phyloP scores from a whole-genome alignment of 1,140 invertebrate genomes.

The Hirudo medicinalis region DNA sequence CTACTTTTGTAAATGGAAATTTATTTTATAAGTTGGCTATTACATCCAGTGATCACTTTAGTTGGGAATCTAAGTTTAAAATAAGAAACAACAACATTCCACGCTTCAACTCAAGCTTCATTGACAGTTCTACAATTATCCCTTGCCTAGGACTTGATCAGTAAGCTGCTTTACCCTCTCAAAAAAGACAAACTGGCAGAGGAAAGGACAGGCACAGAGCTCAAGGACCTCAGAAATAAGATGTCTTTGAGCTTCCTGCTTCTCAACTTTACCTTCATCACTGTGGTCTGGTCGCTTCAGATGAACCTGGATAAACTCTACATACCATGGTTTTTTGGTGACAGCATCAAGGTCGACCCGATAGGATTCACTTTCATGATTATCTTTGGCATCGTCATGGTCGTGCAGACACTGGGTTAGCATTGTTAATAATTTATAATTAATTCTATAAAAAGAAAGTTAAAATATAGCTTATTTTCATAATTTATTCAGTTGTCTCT shows the following conservation, averaged over 20 bases:
- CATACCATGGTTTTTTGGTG: constrained; percentile 13
- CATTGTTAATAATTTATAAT: not conserved
- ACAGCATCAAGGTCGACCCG: constrained; percentile 32
- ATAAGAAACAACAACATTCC: too few relatives aligned
- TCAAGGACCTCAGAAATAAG: constrained; percentile 81
- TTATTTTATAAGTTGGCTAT: too few relatives aligned
- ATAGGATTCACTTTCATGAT: constrained; percentile 43
- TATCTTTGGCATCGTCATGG: constrained; percentile 42
- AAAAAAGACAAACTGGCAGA: constrained; percentile 80
- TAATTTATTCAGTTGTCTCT: too few relatives aligned
- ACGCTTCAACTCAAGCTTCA: too few relatives aligned
- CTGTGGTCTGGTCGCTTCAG: constrained; percentile 82
- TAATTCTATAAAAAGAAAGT: too few relatives aligned
- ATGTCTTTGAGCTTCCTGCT: constrained; percentile 93
- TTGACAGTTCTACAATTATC: not conserved
- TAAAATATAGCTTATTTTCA: too few relatives aligned
- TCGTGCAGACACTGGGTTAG: constrained; percentile 40
- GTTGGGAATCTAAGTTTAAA: too few relatives aligned
- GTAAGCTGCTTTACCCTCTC: constrained; percentile 83
- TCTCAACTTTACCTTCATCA: constrained; percentile 91
- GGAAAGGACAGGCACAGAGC: constrained; percentile 60
- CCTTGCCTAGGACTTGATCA: constrained; percentile 61
- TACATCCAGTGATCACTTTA: too few relatives aligned
- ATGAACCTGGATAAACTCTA: constrained; percentile 15
- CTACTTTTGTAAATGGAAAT: too few relatives aligned